phyloP scores from a whole-genome alignment of 2,797 vertebrate genomes.

The Phrynocephalus vlangalii region DNA sequence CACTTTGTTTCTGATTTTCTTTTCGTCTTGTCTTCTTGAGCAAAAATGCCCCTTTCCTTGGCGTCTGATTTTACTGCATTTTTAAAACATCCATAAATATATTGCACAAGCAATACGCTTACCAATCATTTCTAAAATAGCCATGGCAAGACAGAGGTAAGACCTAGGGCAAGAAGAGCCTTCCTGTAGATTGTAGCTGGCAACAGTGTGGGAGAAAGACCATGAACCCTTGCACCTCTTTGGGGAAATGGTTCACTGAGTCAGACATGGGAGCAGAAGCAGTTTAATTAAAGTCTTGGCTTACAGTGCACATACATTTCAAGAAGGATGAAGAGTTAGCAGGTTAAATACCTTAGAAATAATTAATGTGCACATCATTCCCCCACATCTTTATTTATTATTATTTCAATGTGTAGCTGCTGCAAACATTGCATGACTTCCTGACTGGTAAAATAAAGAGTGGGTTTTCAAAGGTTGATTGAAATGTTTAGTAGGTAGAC shows the following conservation, averaged over 20 bases:
- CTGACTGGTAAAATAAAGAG: background rate
- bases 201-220: background rate
- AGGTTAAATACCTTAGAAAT: background rate
- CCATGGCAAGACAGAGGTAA: background rate
- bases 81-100: conserved; percentile 1
- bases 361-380: background rate
- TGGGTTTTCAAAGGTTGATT: background rate
- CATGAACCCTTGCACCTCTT: background rate
- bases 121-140: background rate
- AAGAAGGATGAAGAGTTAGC: background rate
- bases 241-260: conserved; percentile 1
- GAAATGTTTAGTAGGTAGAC: background rate
- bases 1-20: background rate
- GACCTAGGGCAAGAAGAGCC: background rate
- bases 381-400: background rate
- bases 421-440: background rate
- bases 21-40: background rate
- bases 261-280: background rate
- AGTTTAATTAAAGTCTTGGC: background rate
- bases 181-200: background rate
- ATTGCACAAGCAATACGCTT: background rate
- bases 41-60: background rate
- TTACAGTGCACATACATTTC: background rate
- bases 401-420: background rate
- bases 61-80: background rate